phyloP scores from a whole-genome alignment of 2,113 vertebrate species.

The Fregetta grallaria region DNA sequence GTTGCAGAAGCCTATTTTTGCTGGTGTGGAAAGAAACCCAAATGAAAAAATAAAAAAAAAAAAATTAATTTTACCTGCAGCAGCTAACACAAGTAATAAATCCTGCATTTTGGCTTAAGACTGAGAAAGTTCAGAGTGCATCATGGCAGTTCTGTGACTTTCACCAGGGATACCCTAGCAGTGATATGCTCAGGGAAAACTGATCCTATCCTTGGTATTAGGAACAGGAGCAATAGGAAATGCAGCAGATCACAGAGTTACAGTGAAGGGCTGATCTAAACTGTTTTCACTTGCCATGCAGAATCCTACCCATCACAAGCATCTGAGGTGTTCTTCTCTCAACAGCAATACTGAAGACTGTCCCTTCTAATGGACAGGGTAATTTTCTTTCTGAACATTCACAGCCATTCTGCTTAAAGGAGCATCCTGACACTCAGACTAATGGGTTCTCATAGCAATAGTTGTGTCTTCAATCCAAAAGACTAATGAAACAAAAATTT shows the following conservation, averaged over 20 bases:
- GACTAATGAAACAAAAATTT: not conserved
- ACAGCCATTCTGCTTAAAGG: not conserved
- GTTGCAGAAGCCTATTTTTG: not conserved
- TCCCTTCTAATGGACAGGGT: not conserved
- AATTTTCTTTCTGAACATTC: not conserved
- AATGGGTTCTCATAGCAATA: not conserved
- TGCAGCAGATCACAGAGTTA: not conserved
- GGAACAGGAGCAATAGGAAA: not conserved
- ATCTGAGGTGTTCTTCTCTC: not conserved
- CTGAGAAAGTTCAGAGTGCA: not conserved
- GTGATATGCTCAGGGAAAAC: not conserved
- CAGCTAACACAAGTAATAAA: not conserved
- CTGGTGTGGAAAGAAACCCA: not conserved
- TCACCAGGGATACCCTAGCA: not conserved
- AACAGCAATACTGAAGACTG: not conserved
- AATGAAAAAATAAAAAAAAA: not conserved
- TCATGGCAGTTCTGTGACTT: not conserved
- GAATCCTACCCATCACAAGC: not conserved
- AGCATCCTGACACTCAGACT: not conserved
- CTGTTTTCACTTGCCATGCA: fast-evolving
- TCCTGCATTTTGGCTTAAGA: not conserved
- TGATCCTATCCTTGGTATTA: not conserved
- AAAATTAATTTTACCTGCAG: too few species aligned
- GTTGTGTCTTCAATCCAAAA: not conserved
- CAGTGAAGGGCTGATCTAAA: not conserved